These are phyloP conservation scores for Dysidea cf. avara DNA, from an alignment of 37 sponge, comb jelly and placozoan species.

Conservation along the genomic window DNA sequence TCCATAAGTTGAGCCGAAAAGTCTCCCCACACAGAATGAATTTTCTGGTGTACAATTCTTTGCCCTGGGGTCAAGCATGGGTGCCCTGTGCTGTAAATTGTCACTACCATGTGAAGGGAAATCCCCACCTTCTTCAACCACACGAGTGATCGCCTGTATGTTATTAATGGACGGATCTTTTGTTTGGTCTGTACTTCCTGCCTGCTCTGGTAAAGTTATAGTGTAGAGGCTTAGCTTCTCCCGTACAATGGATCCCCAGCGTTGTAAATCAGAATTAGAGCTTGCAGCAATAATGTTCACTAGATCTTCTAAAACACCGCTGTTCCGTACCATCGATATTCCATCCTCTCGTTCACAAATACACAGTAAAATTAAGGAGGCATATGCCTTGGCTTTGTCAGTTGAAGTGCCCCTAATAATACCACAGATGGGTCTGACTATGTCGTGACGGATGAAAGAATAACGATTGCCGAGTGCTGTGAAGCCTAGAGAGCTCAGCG, in stretches of 20 bases:
- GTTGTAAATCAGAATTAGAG: constrained; percentile 45
- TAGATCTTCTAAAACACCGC: constrained; percentile 28
- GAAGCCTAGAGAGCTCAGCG: constrained; percentile 70
- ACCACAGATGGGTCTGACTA: constrained; percentile 18
- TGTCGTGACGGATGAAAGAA: constrained; percentile 35
- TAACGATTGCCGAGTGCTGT: constrained; percentile 55
- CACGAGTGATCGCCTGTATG: no score
- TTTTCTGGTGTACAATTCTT: neutral
- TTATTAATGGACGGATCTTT: no score
- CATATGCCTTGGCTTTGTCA: constrained; percentile 62
- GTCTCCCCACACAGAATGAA: constrained; percentile 56
- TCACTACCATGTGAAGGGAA: no score
- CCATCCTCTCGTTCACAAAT: constrained; percentile 57
- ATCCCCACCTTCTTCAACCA: no score
- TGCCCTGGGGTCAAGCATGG: no score
- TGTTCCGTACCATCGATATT: constrained; percentile 10
- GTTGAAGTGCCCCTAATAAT: constrained; percentile 34
- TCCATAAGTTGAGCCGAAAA: constrained; percentile 66
- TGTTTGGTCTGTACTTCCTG: no score
- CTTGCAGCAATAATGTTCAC: constrained; percentile 22
- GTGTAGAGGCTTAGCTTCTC: constrained; percentile 72
- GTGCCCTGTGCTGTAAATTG: no score
- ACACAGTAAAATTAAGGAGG: constrained; percentile 54
- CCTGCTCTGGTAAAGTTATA: neutral
- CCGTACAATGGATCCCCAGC: constrained; percentile 62